phyloP scores from a whole-genome alignment of 2,888 invertebrate genomes.

The Reticulitermes lucifugus region DNA sequence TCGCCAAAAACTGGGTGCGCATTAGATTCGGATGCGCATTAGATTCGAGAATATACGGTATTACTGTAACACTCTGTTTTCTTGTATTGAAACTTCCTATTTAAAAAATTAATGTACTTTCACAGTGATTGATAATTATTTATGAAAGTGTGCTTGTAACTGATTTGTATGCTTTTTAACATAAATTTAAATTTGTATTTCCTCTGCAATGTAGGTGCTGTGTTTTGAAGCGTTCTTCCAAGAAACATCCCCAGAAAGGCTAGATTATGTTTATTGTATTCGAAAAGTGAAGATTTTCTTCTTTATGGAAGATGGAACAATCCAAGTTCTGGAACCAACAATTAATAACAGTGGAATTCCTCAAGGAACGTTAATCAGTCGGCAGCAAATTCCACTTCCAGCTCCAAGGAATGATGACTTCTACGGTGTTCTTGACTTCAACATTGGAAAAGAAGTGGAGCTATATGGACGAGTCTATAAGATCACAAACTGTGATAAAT shows the following conservation, averaged over 20 bases:
- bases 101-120: too few species aligned
- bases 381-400: conserved; percentile 85
- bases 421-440: conserved; percentile 87
- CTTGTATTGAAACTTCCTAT: too few species aligned
- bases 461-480: conserved; percentile 85
- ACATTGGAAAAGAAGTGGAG: conserved; percentile 83
- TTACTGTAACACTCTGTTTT: too few species aligned
- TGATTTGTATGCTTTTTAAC: background rate
- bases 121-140: too few species aligned
- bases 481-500: conserved; percentile 87
- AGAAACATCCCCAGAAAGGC: conserved; percentile 83
- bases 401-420: conserved; percentile 79
- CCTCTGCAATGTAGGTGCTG: conserved; percentile 69
- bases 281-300: conserved; percentile 87
- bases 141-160: too few species aligned
- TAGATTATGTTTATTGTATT: conserved; percentile 74
- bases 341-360: conserved; percentile 86
- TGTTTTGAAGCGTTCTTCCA: conserved; percentile 83
- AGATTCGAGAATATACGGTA: too few species aligned
- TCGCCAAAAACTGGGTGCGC: too few species aligned
- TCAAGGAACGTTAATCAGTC: conserved; percentile 85
- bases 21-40: too few species aligned
- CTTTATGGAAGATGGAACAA: conserved; percentile 91
- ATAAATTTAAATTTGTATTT: background rate
- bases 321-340: conserved; percentile 86